Percentiles rank a stretch among this genome's conserved stretches.
phyloP scores from a whole-genome alignment of 2,113 vertebrate species.

The Clarias gariepinus region DNA sequence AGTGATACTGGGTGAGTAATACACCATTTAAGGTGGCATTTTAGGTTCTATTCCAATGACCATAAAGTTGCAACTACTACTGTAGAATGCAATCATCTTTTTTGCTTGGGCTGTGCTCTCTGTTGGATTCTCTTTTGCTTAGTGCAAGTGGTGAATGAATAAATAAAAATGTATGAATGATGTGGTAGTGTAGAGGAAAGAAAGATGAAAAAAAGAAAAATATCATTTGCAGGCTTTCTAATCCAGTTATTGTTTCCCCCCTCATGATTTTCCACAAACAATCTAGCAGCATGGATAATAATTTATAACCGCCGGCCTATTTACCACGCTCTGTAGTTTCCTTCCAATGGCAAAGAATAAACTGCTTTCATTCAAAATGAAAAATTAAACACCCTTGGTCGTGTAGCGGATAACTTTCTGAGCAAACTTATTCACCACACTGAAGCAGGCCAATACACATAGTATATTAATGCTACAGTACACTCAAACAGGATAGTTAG shows the following conservation, averaged over 20 bases:
- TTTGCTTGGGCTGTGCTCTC: neutral
- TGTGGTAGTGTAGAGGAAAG: neutral
- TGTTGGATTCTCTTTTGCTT: neutral
- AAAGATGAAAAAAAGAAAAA: neutral
- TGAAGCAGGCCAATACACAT: neutral
- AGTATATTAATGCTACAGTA: neutral
- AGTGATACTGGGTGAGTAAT: neutral
- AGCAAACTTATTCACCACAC: conserved; percentile 4
- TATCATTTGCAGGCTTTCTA: conserved; percentile 1
- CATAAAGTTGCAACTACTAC: neutral
- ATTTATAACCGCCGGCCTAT: conserved; percentile 10
- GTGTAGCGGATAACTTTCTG: neutral
- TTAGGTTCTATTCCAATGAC: neutral
- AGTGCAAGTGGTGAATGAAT: neutral
- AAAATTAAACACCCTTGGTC: conserved; percentile 5
- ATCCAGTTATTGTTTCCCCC: conserved; percentile 17
- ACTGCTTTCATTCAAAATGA: conserved; percentile 21
- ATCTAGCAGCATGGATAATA: conserved; percentile 20
- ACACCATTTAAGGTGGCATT: neutral
- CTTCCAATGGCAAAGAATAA: neutral
- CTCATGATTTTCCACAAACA: conserved; percentile 23
- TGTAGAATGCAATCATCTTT: neutral
- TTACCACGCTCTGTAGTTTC: neutral
- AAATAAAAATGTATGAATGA: neutral
- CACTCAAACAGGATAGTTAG: neutral